Conservation (phyloP, 2,888 invertebrate species). For the Esperia sulphurella region DNA sequence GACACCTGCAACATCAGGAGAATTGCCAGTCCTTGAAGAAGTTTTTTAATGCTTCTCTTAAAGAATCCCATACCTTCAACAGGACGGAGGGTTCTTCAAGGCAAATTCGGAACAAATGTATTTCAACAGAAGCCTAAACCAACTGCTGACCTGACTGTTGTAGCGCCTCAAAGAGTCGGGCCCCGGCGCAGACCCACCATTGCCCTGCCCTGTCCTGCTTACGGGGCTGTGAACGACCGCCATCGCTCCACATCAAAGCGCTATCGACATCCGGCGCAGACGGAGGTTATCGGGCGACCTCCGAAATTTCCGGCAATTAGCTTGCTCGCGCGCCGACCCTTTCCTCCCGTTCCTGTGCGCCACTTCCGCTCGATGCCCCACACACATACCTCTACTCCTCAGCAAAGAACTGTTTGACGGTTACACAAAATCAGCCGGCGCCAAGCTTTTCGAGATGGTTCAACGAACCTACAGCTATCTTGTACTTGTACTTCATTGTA, state of each 20-base stretch:
- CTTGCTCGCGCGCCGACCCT: slow-evolving; percentile 47
- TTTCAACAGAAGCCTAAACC: no score
- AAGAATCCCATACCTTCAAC: no score
- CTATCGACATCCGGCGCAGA: slow-evolving; percentile 71
- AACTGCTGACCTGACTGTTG: no score
- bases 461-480: background rate
- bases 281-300: slow-evolving; percentile 73
- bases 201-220: background rate
- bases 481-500: background rate
- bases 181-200: no score
- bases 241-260: slow-evolving; percentile 67
- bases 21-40: no score
- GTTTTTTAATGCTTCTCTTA: no score
- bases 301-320: slow-evolving; percentile 73
- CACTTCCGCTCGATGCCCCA: slow-evolving; percentile 44
- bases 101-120: no score
- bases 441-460: background rate
- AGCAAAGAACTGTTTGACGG: slow-evolving; percentile 21
- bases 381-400: slow-evolving; percentile 26
- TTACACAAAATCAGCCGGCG: background rate
- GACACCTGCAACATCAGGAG: no score
- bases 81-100: no score
- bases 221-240: slow-evolving; percentile 37
- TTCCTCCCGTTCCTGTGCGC: slow-evolving; percentile 42
- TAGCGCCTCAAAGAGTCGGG: no score